These are phyloP conservation scores for Acleris literana DNA, from an alignment of 2,888 invertebrate genomes.

Conservation along the genomic window DNA sequence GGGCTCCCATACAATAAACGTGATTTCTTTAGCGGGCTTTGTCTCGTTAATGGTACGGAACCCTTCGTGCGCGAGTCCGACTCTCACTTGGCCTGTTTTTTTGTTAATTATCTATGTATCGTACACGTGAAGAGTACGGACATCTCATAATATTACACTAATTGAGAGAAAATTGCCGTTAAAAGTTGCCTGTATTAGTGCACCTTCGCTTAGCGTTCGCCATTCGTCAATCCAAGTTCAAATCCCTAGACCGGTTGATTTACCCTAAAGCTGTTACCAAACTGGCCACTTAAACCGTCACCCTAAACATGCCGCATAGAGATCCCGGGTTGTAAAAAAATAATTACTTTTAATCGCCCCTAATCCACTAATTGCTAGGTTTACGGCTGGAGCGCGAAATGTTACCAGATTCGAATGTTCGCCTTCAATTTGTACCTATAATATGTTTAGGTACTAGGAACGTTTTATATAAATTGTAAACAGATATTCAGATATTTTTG, in stretches of 20 bases:
- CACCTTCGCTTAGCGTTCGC: neutral
- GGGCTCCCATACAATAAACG: no score
- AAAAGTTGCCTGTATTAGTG: no score
- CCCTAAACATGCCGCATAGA: neutral
- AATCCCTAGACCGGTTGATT: constrained; percentile 2
- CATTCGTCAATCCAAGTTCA: constrained; percentile 8
- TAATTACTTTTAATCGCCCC: constrained; percentile 6
- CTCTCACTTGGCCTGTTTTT: no score
- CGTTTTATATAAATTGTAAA: neutral
- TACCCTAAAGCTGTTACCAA: neutral
- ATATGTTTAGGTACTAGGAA: no score
- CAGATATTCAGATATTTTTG: no score
- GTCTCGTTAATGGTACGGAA: no score
- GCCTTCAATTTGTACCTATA: neutral
- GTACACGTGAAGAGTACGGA: no score
- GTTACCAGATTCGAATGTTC: constrained; percentile 9
- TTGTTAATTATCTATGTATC: no score
- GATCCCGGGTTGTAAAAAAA: neutral
- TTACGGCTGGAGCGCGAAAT: neutral
- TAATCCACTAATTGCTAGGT: constrained; percentile 22
- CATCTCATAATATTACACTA: no score
- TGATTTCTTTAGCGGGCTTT: no score
- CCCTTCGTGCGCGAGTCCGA: no score
- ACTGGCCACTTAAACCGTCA: constrained; percentile 7
- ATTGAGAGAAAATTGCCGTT: no score